Conservation (phyloP, 2,888 invertebrate species). For the Leucophenga maculata region DNA sequence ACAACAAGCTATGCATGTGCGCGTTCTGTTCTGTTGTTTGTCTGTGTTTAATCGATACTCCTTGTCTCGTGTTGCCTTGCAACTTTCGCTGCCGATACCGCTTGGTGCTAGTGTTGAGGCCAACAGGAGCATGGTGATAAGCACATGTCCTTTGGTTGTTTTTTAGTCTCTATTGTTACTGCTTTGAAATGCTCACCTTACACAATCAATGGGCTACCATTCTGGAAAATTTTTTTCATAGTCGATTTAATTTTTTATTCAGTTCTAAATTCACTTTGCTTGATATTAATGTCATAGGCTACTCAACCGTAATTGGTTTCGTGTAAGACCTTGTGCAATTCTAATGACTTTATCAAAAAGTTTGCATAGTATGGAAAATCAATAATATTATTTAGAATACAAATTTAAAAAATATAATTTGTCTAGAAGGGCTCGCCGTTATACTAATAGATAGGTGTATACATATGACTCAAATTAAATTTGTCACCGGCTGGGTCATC, state of each 20-base stretch:
- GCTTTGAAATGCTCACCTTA: background rate
- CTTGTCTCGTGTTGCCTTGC: conserved; percentile 12
- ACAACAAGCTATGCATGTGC: background rate
- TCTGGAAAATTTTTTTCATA: no score
- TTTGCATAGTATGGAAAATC: conserved; percentile 36
- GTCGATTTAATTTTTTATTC: no score
- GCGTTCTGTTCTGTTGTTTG: no score
- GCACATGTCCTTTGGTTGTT: background rate
- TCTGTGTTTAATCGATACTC: conserved; percentile 61
- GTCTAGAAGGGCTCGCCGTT: no score
- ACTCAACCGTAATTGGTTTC: conserved; percentile 57
- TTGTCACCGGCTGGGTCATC: conserved; percentile 18
- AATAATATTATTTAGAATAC: conserved; percentile 44
- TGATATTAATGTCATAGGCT: conserved; percentile 53
- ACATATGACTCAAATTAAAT: no score
- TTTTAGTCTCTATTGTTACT: no score
- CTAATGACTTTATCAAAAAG: conserved; percentile 29
- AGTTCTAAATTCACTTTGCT: background rate
- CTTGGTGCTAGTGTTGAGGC: background rate
- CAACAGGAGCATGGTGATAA: background rate
- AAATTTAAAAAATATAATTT: no score
- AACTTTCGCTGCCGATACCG: background rate
- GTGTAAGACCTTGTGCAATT: conserved; percentile 27
- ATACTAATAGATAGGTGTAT: no score
- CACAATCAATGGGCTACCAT: no score